These are phyloP conservation scores for Progne subis DNA, from an alignment of 2,113 vertebrate genomes.

Conservation along the genomic window DNA sequence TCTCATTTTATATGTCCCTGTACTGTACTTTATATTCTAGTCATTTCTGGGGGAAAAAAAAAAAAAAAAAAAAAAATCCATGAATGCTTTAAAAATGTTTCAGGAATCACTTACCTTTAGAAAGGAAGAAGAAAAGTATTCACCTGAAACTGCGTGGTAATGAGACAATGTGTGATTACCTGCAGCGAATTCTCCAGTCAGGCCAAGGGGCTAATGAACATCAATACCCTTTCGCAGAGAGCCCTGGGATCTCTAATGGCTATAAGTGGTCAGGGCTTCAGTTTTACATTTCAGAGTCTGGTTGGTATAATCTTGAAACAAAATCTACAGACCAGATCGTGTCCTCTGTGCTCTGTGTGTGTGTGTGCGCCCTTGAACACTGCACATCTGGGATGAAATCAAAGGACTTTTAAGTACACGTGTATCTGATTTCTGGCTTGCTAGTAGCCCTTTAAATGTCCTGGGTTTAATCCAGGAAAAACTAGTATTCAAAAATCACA, in stretches of 20 bases:
- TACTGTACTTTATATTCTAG: not conserved
- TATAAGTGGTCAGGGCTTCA: conserved; percentile 14
- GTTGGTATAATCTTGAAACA: conserved; percentile 49
- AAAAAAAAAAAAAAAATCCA: not conserved
- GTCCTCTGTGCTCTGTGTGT: not conserved
- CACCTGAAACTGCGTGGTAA: not conserved
- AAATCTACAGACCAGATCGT: not conserved
- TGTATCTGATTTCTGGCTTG: conserved; percentile 35
- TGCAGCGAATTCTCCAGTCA: conserved; percentile 17
- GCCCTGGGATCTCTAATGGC: conserved; percentile 55
- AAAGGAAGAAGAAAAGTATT: not conserved
- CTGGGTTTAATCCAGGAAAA: conserved; percentile 59
- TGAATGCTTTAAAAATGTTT: not conserved
- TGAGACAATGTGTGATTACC: conserved; percentile 31
- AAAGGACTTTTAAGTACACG: conserved; percentile 28
- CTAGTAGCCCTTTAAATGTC: conserved; percentile 17
- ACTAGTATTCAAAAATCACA: conserved; percentile 38
- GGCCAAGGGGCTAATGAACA: conserved; percentile 39
- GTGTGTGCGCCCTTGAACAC: not conserved
- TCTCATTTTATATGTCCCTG: not conserved
- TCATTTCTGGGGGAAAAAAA: not conserved
- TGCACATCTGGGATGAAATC: conserved; percentile 52
- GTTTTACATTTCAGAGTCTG: conserved; percentile 48
- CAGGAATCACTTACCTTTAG: not conserved
- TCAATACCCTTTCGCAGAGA: conserved; percentile 30